Evolutionary conservation across 2,797 vertebrate species (phyloP).

Genomic region (Siniperca obscura): DNA sequence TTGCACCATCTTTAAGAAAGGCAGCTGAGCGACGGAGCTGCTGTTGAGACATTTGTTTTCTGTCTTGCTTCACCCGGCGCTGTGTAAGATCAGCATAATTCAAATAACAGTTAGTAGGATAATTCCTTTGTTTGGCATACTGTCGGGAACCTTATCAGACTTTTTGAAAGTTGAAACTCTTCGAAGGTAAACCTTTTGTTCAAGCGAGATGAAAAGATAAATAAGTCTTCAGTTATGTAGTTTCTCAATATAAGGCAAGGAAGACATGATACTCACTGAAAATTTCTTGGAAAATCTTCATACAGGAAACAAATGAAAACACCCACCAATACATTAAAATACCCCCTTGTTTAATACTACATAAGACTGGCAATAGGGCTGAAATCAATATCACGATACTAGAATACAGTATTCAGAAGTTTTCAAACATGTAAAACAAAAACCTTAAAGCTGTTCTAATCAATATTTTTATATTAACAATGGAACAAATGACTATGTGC

Average conservation of each 20-base stretch:
- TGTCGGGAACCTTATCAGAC: neutral
- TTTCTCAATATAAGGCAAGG: neutral
- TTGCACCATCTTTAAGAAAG: constrained; percentile 49
- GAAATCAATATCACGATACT: too few species aligned
- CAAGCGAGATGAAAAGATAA: neutral
- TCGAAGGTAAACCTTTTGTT: neutral
- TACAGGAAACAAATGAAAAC: neutral
- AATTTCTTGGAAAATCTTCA: neutral
- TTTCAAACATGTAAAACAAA: too few species aligned
- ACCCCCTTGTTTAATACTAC: too few species aligned
- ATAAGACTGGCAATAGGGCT: too few species aligned
- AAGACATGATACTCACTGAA: neutral
- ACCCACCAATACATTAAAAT: too few species aligned
- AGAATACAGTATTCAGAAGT: too few species aligned
- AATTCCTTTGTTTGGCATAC: constrained; percentile 9
- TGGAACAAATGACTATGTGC: too few species aligned
- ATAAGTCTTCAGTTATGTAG: neutral
- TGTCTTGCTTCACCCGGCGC: constrained; percentile 14
- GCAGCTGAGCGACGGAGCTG: constrained; percentile 24
- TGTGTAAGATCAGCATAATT: neutral
- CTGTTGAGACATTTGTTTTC: constrained; percentile 44
- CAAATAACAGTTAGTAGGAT: neutral
- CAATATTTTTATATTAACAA: too few species aligned
- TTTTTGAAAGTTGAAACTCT: neutral
- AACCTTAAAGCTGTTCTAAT: neutral